Evolutionary conservation across 2,797 vertebrate species (phyloP), one percentile per base, ranked within the genome.

Genomic region (Paratrypauchen microcephalus): DNA sequence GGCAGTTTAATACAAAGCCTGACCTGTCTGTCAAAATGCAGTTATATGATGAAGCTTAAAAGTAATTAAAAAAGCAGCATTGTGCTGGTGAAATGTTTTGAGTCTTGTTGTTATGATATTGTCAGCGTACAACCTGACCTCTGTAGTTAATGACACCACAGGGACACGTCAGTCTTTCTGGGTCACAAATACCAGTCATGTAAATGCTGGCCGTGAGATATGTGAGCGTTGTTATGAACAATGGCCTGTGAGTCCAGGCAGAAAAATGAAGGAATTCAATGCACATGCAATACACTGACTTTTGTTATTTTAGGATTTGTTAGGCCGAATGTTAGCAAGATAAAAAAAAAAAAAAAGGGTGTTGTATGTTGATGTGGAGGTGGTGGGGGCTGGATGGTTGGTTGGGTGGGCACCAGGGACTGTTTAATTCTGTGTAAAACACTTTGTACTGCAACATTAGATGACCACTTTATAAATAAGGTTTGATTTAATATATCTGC

Each of bases 121-220:
- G 71, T 67, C 72, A 66, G 74, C 70, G 71, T 56, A 69, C 41
- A 55, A 79, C 70, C 54, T 76, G 79, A 23, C 80, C 74, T 73
- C 64, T 68, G 70, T 70, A 69, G 73, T 68, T 79, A 77, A 68
- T 67, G 67, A 71, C 69, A 48, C 69, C 65, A 62, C 66, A 62
- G 71, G 76, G 71, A 64, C 63, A 57, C 70, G 57, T 69, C 67
- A 71, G 74, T 58, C 66, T 68, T 76, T 69, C 48, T 5, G 24
- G 11, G 36, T 71, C 59, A 36, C 39, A 9, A 32, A 58, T 76
- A 72, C 69, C 67, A 71, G 30, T 65, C 65, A 77, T 58, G 60
- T 63, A 0, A 23, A 32, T 39, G 62, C 70, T 39, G 32, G 12
- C 24, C 5, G 26, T 59, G 66, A 76, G 18, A 66, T 59, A 66